phyloP scores from a whole-genome alignment of 2,888 invertebrate species.

The Oligia fasciuncula region DNA sequence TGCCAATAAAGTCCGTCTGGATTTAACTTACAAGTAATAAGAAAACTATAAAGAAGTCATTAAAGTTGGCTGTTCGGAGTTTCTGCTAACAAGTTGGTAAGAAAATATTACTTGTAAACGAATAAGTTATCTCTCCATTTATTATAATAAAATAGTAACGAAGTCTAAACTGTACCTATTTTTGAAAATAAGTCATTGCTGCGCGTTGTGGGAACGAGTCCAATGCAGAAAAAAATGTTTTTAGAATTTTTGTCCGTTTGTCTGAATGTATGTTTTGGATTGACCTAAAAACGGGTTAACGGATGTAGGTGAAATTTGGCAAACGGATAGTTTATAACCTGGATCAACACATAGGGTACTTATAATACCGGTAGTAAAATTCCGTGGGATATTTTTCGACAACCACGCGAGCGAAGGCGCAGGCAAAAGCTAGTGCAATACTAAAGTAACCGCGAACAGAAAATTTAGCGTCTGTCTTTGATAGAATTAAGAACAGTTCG shows the following conservation, averaged over 20 bases:
- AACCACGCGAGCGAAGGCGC: background rate
- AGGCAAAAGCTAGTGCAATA: background rate
- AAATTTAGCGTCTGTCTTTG: background rate
- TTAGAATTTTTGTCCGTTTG: background rate
- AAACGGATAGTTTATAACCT: background rate
- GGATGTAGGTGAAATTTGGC: background rate
- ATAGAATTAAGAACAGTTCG: background rate
- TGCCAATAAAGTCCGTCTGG: slow-evolving; percentile 22
- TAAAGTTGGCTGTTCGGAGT: slow-evolving; percentile 15
- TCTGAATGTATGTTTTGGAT: background rate
- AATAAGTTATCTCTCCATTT: slow-evolving; percentile 3
- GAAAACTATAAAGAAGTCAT: slow-evolving; percentile 39
- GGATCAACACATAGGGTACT: background rate
- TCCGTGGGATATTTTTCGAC: no score
- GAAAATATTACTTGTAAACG: slow-evolving; percentile 9
- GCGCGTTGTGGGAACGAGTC: no score
- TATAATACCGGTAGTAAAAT: no score
- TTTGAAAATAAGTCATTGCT: background rate
- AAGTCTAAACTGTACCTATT: background rate
- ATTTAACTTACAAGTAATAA: slow-evolving; percentile 36
- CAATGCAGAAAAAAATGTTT: background rate
- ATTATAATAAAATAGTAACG: background rate
- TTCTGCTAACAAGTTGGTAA: slow-evolving; percentile 21
- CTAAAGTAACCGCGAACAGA: background rate
- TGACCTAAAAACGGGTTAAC: background rate